phyloP scores from a whole-genome alignment of 1,140 invertebrate genomes.

The Euschistus heros region DNA sequence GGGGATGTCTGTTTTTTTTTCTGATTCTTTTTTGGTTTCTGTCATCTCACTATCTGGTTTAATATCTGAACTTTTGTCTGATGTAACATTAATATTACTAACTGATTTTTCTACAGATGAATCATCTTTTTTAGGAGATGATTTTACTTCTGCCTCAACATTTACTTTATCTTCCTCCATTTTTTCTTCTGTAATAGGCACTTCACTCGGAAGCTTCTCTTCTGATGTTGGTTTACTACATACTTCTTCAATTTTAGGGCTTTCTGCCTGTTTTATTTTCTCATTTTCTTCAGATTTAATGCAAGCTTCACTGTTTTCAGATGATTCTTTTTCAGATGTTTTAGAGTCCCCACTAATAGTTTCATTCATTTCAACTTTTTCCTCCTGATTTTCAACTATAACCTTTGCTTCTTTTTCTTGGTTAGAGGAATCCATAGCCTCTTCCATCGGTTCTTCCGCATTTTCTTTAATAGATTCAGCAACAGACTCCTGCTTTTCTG shows the following conservation, averaged over 20 bases:
- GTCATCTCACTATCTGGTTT: neutral
- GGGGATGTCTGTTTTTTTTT: neutral
- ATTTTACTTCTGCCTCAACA: neutral
- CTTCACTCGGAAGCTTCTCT: neutral
- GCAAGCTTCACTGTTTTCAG: neutral
- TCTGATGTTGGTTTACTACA: neutral
- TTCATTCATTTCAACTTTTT: neutral
- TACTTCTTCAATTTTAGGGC: neutral
- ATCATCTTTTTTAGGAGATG: neutral
- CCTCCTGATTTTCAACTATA: neutral
- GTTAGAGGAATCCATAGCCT: neutral
- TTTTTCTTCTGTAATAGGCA: neutral
- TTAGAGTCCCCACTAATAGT: neutral
- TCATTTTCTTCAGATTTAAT: neutral
- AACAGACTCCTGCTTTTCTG: neutral
- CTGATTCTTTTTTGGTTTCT: neutral
- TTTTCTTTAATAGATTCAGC: neutral
- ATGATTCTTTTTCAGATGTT: neutral
- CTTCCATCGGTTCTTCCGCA: neutral
- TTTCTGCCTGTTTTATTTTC: neutral
- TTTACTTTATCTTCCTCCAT: slow-evolving; percentile 10
- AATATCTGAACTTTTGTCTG: neutral
- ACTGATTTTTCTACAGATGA: neutral
- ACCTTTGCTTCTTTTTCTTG: neutral
- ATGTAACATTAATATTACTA: neutral